Evolutionary conservation across 2,888 invertebrate species (phyloP).

Genomic region (Mythimna pallens): DNA sequence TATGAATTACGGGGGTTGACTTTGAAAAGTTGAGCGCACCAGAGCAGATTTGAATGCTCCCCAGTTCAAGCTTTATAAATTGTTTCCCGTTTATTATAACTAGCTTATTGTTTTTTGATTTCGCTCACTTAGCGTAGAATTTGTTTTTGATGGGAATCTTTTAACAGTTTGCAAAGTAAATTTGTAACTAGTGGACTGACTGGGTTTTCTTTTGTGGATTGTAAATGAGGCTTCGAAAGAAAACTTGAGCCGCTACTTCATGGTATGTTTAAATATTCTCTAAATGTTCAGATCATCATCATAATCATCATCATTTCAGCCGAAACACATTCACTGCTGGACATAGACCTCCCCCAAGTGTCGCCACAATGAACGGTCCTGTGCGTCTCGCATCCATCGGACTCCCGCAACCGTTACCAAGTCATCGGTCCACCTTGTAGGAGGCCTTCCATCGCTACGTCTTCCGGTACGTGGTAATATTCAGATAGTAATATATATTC

Average conservation of each 20-base stretch:
- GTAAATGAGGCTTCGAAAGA: constrained; percentile 26
- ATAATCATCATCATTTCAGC: no score
- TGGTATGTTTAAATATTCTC: neutral
- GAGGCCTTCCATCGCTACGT: no score
- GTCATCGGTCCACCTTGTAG: no score
- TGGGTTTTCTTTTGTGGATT: constrained; percentile 33
- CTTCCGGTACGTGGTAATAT: no score
- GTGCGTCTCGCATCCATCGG: no score
- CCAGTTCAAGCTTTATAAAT: constrained; percentile 74
- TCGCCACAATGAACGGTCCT: no score
- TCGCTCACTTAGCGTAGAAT: constrained; percentile 54
- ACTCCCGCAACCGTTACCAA: no score
- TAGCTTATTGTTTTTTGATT: constrained; percentile 66
- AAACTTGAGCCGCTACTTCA: constrained; percentile 2
- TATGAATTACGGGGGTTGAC: constrained; percentile 79
- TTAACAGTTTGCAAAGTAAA: constrained; percentile 49
- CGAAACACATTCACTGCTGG: no score
- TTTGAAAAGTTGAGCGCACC: constrained; percentile 77
- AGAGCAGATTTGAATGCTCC: constrained; percentile 60
- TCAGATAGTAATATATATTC: neutral
- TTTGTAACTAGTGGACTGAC: constrained; percentile 35
- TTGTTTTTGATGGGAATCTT: constrained; percentile 60
- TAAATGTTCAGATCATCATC: neutral
- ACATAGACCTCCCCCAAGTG: no score
- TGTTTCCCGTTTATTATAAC: constrained; percentile 71